Evolutionary conservation across 2,113 vertebrate species (phyloP).

Genomic region (Saccopteryx leptura): DNA sequence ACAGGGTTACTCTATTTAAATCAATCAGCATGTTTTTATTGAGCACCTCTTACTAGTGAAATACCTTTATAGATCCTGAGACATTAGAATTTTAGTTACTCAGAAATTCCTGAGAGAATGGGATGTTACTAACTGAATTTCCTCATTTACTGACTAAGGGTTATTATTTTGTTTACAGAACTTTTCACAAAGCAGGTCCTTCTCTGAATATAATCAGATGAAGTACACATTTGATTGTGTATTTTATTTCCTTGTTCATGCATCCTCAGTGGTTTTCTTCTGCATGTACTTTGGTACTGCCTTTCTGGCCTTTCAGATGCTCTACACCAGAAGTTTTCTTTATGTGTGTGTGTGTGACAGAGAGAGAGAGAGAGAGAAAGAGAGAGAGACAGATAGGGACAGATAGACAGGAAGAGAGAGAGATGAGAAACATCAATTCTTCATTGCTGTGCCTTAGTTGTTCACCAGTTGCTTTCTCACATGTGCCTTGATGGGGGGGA

Average conservation of each 20-base stretch:
- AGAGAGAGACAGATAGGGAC: too few relatives aligned
- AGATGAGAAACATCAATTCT: too few relatives aligned
- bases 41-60: constrained; percentile 29
- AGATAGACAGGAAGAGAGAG: too few relatives aligned
- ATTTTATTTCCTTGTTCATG: background rate
- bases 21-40: constrained; percentile 15
- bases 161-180: constrained; percentile 54
- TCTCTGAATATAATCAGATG: constrained; percentile 34
- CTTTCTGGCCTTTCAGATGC: background rate
- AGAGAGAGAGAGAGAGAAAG: too few relatives aligned
- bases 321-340: background rate
- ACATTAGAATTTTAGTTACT: constrained; percentile 16
- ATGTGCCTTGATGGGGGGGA: too few relatives aligned
- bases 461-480: too few relatives aligned
- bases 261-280: background rate
- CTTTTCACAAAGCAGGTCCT: background rate
- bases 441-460: too few relatives aligned
- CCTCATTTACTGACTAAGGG: background rate
- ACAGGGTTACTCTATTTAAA: constrained; percentile 26
- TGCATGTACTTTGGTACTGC: background rate
- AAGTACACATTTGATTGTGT: background rate
- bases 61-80: constrained; percentile 43
- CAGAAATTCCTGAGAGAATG: constrained; percentile 38
- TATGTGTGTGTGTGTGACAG: too few relatives aligned
- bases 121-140: constrained; percentile 33